A percentile compares a stretch with the other conserved stretches of the same genome.
phyloP scores from a whole-genome alignment of 2,113 vertebrate genomes.

The Gambusia holbrooki region DNA sequence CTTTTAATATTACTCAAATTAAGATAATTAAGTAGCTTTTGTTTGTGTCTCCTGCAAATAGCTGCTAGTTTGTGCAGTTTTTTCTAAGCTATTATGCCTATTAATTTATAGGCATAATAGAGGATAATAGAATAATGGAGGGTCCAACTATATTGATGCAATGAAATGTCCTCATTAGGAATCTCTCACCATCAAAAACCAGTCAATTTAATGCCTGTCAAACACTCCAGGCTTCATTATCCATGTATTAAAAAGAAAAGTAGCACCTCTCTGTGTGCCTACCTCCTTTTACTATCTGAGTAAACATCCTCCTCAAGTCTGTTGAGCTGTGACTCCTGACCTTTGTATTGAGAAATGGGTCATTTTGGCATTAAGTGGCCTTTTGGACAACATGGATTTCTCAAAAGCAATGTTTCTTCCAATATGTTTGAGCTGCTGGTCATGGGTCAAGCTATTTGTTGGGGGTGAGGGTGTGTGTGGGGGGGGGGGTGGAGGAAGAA shows the following conservation, averaged over 20 bases:
- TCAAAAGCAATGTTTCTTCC: background rate
- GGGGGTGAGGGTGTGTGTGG: background rate
- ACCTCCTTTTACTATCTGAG: background rate
- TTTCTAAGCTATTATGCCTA: background rate
- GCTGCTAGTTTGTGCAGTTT: background rate
- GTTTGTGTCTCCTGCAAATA: background rate
- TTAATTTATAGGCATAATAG: too few relatives aligned
- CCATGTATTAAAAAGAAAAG: background rate
- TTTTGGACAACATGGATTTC: constrained; percentile 1
- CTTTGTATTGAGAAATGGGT: background rate
- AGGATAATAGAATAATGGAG: background rate
- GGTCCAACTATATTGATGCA: background rate
- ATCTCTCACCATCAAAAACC: background rate
- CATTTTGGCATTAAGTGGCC: background rate
- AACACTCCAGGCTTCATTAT: background rate
- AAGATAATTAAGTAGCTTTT: background rate
- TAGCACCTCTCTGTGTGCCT: background rate
- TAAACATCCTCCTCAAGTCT: background rate
- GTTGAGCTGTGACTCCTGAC: background rate
- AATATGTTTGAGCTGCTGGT: constrained; percentile 27
- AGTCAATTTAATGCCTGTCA: background rate
- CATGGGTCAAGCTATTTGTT: constrained; percentile 43
- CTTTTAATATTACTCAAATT: background rate
- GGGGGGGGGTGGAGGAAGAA: background rate
- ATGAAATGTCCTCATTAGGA: background rate